Evolutionary conservation across 2,797 vertebrate species (phyloP).

Genomic region (Sebastes diaconus): DNA sequence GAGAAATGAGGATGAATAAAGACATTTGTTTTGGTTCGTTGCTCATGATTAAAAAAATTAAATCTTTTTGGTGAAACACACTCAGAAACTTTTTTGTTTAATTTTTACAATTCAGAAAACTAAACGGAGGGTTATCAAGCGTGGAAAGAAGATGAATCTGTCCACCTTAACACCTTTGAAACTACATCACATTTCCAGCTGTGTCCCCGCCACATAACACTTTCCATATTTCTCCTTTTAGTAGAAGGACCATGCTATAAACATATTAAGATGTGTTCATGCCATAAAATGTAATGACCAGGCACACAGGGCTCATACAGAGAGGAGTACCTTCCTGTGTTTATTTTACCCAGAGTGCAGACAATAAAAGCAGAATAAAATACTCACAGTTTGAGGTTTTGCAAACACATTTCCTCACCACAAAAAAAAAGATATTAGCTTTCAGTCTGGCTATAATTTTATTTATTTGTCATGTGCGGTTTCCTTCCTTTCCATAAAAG

Average conservation of each 20-base stretch:
- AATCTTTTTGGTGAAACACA: not conserved
- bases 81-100: not conserved
- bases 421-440: constrained; percentile 6
- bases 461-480: constrained; percentile 53
- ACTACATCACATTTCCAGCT: not conserved
- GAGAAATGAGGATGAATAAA: constrained; percentile 43
- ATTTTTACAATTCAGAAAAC: not conserved
- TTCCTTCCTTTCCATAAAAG: constrained; percentile 59
- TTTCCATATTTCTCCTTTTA: not conserved
- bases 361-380: constrained; percentile 8
- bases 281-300: not conserved
- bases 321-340: not conserved
- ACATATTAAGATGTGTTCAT: not conserved
- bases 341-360: not conserved
- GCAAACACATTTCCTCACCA: constrained; percentile 20
- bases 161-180: not conserved
- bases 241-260: not conserved
- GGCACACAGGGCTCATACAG: not conserved
- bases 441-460: constrained; percentile 36
- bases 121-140: not conserved
- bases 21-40: constrained; percentile 25
- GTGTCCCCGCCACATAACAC: not conserved
- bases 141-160: not conserved
- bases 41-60: constrained; percentile 13
- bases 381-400: constrained; percentile 12